phyloP scores from a whole-genome alignment of 1,140 invertebrate species.

The Ooceraea biroi region DNA sequence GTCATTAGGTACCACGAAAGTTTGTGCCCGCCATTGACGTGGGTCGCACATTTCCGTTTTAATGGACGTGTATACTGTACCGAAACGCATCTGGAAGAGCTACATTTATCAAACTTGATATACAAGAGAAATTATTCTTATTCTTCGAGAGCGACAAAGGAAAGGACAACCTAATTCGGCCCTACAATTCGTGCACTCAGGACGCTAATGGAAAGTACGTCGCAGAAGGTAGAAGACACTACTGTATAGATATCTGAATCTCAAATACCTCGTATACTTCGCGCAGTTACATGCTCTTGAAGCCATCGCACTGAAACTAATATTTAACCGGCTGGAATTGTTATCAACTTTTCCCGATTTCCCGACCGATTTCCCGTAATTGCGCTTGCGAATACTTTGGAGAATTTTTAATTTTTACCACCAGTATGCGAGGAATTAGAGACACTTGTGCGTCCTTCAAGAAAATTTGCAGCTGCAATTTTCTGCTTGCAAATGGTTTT shows the following conservation, averaged over 20 bases:
- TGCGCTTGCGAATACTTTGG: neutral
- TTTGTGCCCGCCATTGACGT: neutral
- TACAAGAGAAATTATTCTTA: neutral
- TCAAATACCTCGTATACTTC: conserved; percentile 41
- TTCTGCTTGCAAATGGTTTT: neutral
- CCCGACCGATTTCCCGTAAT: neutral
- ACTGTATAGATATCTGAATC: conserved; percentile 7
- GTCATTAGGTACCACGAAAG: too few species aligned
- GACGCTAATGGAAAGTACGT: conserved; percentile 42
- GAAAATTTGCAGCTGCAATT: conserved; percentile 21
- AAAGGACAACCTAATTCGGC: conserved; percentile 40
- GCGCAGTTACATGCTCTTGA: conserved; percentile 23
- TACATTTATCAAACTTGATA: conserved; percentile 1
- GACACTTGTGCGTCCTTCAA: neutral
- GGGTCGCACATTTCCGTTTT: neutral
- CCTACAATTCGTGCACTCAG: conserved; percentile 26
- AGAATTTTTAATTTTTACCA: neutral
- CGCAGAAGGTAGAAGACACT: conserved; percentile 15
- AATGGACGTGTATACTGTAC: too few species aligned
- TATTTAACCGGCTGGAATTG: conserved; percentile 12
- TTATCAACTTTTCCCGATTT: conserved; percentile 5
- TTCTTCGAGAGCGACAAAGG: conserved; percentile 3
- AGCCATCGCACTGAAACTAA: conserved; percentile 29
- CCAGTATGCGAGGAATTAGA: neutral
- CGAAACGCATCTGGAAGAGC: too few species aligned